Percentiles rank a stretch among this genome's conserved stretches.
Conservation (phyloP, 2,888 invertebrate species). For the Cryptus armator region DNA sequence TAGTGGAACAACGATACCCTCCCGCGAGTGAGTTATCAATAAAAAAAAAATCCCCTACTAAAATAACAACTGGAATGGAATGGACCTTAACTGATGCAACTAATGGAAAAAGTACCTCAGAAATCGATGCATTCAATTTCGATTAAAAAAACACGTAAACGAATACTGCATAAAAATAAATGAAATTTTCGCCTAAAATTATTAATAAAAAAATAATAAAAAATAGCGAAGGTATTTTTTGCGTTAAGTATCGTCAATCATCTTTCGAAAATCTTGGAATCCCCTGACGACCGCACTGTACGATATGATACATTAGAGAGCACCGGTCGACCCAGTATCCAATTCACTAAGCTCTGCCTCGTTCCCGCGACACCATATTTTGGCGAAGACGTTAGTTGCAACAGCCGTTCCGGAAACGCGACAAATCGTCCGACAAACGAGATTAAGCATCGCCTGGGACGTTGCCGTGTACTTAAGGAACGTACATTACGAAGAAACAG, state of each 20-base stretch:
- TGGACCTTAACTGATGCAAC: too few relatives aligned
- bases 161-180: too few relatives aligned
- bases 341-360: slow-evolving; percentile 21
- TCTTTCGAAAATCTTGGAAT: not conserved
- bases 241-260: not conserved
- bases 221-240: not conserved
- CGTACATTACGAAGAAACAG: slow-evolving; percentile 14
- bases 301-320: not conserved
- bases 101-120: too few relatives aligned
- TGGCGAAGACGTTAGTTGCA: slow-evolving; percentile 18
- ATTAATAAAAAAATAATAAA: too few relatives aligned
- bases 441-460: slow-evolving; percentile 60
- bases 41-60: too few relatives aligned
- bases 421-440: slow-evolving; percentile 63
- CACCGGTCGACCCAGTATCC: slow-evolving; percentile 19
- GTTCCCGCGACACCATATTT: slow-evolving; percentile 30
- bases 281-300: not conserved
- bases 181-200: too few relatives aligned
- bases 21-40: too few relatives aligned
- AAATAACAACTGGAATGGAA: too few relatives aligned
- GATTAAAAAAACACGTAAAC: too few relatives aligned
- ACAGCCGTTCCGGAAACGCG: slow-evolving; percentile 48
- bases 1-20: not conserved
- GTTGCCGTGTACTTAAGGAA: slow-evolving; percentile 11
- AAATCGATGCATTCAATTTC: too few relatives aligned